These are phyloP conservation scores for Mantis religiosa DNA, from an alignment of 2,888 invertebrate genomes.

Conservation along the genomic window DNA sequence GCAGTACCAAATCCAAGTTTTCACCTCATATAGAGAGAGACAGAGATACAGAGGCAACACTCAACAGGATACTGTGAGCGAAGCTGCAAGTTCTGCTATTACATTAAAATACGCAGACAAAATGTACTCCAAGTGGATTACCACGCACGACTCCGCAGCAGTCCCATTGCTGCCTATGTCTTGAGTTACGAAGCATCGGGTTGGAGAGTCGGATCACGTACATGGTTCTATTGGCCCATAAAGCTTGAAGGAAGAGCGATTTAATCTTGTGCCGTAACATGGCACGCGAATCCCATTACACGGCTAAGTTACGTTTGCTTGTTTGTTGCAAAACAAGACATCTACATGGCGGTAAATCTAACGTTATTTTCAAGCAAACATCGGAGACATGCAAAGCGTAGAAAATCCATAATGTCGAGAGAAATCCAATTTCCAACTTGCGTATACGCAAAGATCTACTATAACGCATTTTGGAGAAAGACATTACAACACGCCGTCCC, in stretches of 20 bases:
- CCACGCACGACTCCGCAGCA: not conserved
- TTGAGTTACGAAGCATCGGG: not conserved
- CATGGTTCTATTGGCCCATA: slow-evolving; percentile 4
- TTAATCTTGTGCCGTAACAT: not conserved
- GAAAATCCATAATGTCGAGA: not conserved
- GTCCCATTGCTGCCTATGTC: not conserved
- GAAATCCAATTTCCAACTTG: not conserved
- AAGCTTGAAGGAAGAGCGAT: slow-evolving; percentile 14
- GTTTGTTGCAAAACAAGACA: not conserved
- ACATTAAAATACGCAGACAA: not conserved
- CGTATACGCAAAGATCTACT: not conserved
- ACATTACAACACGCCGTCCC: not conserved
- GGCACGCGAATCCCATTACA: slow-evolving; percentile 6
- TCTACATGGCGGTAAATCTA: not conserved
- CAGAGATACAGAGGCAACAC: too few relatives aligned
- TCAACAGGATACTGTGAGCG: too few relatives aligned
- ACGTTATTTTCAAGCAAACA: not conserved
- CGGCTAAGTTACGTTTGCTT: not conserved
- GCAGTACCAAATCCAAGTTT: too few relatives aligned
- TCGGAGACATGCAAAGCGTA: not conserved
- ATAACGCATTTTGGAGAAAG: not conserved
- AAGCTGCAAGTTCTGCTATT: too few relatives aligned
- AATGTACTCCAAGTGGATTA: not conserved
- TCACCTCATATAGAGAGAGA: too few relatives aligned
- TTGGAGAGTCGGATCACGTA: slow-evolving; percentile 2